A percentile compares a stretch with the other conserved stretches of the same genome.
Conservation (phyloP, 2,113 vertebrate species). For the Macroglossus sobrinus region DNA sequence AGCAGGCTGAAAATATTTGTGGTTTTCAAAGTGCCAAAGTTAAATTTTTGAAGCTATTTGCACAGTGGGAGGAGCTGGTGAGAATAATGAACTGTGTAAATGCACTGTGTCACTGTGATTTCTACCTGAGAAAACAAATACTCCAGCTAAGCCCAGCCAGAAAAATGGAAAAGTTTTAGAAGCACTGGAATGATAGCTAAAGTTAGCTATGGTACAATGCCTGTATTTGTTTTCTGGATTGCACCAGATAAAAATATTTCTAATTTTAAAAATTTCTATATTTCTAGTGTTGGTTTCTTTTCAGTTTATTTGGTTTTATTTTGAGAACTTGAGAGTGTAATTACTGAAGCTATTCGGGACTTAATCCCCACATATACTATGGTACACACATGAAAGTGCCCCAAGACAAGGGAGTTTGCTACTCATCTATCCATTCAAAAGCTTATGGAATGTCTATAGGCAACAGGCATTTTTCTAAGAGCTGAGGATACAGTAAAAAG, state of each 20-base stretch:
- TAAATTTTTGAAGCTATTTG: background rate
- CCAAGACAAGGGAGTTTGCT: background rate
- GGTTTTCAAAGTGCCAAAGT: slow-evolving; percentile 1
- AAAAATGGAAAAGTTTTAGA: slow-evolving; percentile 17
- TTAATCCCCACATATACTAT: background rate
- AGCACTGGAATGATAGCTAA: background rate
- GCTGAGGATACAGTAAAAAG: background rate
- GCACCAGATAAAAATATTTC: background rate
- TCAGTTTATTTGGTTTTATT: slow-evolving; percentile 12
- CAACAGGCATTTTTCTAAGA: background rate
- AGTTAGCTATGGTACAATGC: background rate
- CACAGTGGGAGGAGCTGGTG: background rate
- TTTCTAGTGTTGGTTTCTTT: background rate
- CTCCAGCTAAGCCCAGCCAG: background rate
- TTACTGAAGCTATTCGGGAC: background rate
- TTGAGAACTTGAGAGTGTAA: background rate
- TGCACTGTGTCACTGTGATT: background rate
- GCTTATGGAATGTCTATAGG: background rate
- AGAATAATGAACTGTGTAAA: background rate
- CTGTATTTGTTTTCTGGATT: background rate
- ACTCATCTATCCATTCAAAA: background rate
- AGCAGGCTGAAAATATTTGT: background rate
- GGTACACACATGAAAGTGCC: background rate
- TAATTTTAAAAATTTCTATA: slow-evolving; percentile 35
- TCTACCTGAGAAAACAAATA: background rate